phyloP scores from a whole-genome alignment of 2,888 invertebrate genomes.

The Stenoptilia bipunctidactyla region DNA sequence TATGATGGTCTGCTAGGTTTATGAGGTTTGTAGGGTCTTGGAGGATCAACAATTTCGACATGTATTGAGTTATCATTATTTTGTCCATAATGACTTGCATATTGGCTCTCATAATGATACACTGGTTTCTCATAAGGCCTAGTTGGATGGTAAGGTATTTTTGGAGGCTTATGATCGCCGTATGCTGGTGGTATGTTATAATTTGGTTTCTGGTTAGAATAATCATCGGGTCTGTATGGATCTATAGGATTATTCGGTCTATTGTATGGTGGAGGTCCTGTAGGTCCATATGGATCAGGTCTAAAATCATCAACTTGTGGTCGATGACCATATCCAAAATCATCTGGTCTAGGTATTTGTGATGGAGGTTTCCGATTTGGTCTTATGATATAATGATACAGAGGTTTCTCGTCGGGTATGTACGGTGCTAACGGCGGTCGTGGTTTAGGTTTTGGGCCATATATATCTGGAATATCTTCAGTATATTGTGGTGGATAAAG shows the following conservation, averaged over 20 bases:
- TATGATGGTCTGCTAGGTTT: conserved; percentile 28
- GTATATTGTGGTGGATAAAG: conserved; percentile 23
- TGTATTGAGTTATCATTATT: conserved; percentile 41
- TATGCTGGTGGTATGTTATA: background rate
- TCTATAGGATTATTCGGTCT: conserved; percentile 25
- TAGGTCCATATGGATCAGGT: conserved; percentile 21
- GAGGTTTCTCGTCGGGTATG: conserved; percentile 34
- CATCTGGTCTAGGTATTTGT: conserved; percentile 20
- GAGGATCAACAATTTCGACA: conserved; percentile 51
- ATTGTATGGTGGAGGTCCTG: conserved; percentile 15
- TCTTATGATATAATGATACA: conserved; percentile 43
- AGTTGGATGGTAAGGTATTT: conserved; percentile 21
- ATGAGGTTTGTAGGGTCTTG: conserved; percentile 34
- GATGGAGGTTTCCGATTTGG: conserved; percentile 36
- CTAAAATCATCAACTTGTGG: conserved; percentile 15
- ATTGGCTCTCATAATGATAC: conserved; percentile 38
- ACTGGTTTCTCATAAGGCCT: conserved; percentile 28
- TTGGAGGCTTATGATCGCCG: conserved; percentile 1
- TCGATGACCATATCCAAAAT: no score
- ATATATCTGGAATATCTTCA: conserved; percentile 27
- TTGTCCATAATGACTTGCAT: conserved; percentile 39
- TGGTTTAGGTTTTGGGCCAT: conserved; percentile 27
- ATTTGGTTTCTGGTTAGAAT: background rate
- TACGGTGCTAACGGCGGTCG: conserved; percentile 20
- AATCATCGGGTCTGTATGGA: conserved; percentile 23